A percentile compares a stretch with the other conserved stretches of the same genome.
Evolutionary conservation across 2,113 vertebrate genomes (phyloP).

Genomic region (Agapornis roseicollis): DNA sequence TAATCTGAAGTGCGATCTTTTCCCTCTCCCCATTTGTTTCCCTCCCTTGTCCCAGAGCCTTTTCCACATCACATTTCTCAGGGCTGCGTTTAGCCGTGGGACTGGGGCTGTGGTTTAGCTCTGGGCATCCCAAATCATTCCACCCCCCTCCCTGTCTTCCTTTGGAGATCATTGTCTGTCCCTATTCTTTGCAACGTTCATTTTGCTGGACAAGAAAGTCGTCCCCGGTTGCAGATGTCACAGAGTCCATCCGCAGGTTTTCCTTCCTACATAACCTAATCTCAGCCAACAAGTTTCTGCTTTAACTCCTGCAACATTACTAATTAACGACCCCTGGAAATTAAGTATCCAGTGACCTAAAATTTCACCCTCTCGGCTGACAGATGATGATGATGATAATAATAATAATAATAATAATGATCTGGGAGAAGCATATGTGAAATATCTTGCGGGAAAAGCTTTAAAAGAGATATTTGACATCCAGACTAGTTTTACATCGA

Average conservation of each 20-base stretch:
- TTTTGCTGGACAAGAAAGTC: background rate
- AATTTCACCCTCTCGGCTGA: background rate
- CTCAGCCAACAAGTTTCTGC: slow-evolving; percentile 25
- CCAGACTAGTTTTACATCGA: background rate
- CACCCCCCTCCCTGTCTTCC: background rate
- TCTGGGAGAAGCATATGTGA: background rate
- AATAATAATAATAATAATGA: no score
- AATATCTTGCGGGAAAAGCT: background rate
- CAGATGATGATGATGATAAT: background rate
- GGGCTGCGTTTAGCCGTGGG: background rate
- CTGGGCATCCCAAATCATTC: background rate
- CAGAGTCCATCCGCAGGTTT: background rate
- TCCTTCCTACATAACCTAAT: background rate
- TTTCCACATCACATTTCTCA: background rate
- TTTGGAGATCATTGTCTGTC: background rate
- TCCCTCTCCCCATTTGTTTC: background rate
- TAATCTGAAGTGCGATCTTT: background rate
- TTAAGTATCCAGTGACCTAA: background rate
- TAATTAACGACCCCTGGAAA: slow-evolving; percentile 32
- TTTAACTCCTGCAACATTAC: background rate
- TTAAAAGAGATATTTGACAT: background rate
- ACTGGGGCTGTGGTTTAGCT: background rate
- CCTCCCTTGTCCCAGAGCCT: background rate
- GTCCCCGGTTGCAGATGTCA: background rate
- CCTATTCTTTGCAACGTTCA: background rate